These are phyloP conservation scores for Koerneria pararmatus DNA, from an alignment of 2,888 invertebrate genomes.

Conservation along the genomic window DNA sequence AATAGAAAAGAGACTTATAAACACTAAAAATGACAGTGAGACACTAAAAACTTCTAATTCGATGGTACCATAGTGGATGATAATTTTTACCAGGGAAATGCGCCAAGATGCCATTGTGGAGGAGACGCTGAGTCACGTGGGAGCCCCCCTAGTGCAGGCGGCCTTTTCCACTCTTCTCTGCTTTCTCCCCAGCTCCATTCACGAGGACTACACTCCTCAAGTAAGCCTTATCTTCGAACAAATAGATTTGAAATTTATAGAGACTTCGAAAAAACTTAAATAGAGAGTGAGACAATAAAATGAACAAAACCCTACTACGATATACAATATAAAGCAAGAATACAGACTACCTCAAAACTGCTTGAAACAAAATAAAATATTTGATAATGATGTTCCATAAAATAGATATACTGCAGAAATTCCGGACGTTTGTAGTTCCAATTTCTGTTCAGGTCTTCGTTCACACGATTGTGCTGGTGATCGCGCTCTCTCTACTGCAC, in stretches of 20 bases:
- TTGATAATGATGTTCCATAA: too few species aligned
- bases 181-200: constrained; percentile 28
- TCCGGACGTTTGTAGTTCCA: background rate
- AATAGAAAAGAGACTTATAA: too few species aligned
- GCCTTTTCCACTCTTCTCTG: constrained; percentile 30
- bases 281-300: too few species aligned
- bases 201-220: constrained; percentile 30
- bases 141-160: constrained; percentile 32
- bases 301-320: too few species aligned
- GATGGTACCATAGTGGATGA: background rate
- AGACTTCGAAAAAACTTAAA: too few species aligned
- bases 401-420: too few species aligned
- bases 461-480: constrained; percentile 27
- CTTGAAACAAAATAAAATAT: background rate
- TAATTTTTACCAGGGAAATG: constrained; percentile 20
- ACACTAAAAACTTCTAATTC: background rate
- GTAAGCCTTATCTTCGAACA: too few species aligned
- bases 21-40: background rate
- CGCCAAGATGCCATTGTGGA: constrained; percentile 23
- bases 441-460: constrained; percentile 26
- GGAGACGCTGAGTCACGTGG: constrained; percentile 28
- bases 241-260: too few species aligned
- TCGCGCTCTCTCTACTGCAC: constrained; percentile 25
- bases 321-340: too few species aligned
- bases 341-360: too few species aligned